phyloP scores from a whole-genome alignment of 2,113 vertebrate genomes.

The Gyps fulvus region DNA sequence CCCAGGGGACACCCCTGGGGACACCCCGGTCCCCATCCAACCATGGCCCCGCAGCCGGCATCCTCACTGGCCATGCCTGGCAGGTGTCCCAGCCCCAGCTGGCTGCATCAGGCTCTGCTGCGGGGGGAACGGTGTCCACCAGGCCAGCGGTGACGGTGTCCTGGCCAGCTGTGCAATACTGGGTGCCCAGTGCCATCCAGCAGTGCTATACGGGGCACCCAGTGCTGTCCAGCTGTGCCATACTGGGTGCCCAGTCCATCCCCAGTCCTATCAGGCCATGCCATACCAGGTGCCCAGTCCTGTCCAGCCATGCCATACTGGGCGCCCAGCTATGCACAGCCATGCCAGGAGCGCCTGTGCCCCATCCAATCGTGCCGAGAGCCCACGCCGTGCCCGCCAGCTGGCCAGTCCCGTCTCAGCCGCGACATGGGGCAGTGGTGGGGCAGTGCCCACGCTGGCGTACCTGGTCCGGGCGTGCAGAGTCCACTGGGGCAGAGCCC shows the following conservation, averaged over 20 bases:
- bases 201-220: accelerated
- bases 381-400: not conserved
- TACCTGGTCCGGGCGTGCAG: not conserved
- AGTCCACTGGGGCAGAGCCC: not conserved
- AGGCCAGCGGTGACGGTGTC: not conserved
- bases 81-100: not conserved
- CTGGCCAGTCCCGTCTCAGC: not conserved
- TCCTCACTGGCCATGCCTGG: not conserved
- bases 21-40: not conserved
- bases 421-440: accelerated
- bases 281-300: not conserved
- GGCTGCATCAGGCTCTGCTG: not conserved
- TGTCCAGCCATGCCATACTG: not conserved
- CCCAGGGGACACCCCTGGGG: too few relatives aligned
- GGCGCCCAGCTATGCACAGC: not conserved
- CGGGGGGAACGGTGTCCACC: not conserved
- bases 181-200: accelerated
- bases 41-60: accelerated
- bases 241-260: not conserved
- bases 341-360: not conserved
- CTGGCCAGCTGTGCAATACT: not conserved
- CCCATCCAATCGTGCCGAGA: not conserved
- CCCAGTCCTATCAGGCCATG: accelerated
- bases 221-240: accelerated
- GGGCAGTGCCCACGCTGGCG: not conserved